Evolutionary conservation across 2,888 invertebrate genomes (phyloP).

Genomic region (Stenchaetothrips biformis): DNA sequence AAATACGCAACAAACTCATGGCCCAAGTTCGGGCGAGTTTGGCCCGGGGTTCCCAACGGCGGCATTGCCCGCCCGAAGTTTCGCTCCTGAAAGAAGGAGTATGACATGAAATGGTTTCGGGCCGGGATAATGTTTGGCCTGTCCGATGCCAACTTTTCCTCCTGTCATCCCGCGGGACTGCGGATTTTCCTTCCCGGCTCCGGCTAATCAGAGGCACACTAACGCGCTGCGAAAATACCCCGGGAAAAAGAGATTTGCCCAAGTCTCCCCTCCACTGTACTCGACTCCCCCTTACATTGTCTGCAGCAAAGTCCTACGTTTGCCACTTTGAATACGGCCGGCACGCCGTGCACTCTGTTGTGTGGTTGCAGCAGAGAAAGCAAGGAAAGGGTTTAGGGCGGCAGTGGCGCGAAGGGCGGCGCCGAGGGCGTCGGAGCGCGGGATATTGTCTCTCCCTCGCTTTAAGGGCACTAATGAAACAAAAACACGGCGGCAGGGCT

Average conservation of each 20-base stretch:
- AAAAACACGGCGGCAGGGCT: neutral
- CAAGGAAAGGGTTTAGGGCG: neutral
- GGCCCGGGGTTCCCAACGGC: neutral
- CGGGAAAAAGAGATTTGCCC: too few relatives aligned
- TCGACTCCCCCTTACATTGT: too few relatives aligned
- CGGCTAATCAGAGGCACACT: neutral
- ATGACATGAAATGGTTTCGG: conserved; percentile 1
- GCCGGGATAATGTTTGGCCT: neutral
- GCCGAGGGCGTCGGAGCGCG: neutral
- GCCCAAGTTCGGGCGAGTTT: neutral
- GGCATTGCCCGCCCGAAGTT: neutral
- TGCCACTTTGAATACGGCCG: neutral
- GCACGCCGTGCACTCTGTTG: neutral
- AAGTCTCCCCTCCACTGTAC: too few relatives aligned
- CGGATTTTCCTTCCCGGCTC: neutral
- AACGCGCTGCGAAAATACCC: too few relatives aligned
- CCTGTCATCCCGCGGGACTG: neutral
- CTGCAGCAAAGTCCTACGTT: too few relatives aligned
- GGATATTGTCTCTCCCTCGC: conserved; percentile 10
- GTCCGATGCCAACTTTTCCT: neutral
- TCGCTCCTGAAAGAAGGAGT: neutral
- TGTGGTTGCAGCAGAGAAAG: neutral
- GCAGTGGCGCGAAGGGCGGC: neutral
- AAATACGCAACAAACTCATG: neutral
- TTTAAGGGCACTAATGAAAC: conserved; percentile 22